Evolutionary conservation across 2,113 vertebrate genomes (phyloP).

Genomic region (Romanogobio albipinnatus): DNA sequence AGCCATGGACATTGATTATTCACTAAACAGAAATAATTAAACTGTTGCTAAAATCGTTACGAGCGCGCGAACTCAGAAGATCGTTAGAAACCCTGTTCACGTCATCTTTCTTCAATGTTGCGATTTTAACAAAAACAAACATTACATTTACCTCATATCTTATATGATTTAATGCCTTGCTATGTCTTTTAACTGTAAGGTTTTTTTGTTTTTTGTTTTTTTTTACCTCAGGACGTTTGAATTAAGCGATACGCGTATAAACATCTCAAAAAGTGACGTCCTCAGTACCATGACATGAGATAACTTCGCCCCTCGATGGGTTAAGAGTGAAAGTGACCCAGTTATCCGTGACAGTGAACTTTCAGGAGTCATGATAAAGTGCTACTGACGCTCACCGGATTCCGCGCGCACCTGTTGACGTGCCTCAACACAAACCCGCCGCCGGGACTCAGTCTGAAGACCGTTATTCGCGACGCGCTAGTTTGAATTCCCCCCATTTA

Average conservation of each 20-base stretch:
- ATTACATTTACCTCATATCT: not conserved
- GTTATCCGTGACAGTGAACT: conserved; percentile 17
- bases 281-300: not conserved
- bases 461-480: not conserved
- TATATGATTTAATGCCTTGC: not conserved
- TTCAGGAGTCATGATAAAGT: not conserved
- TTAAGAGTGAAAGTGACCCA: not conserved
- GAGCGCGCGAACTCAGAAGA: not conserved
- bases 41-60: not conserved
- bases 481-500: not conserved
- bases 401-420: conserved; percentile 20
- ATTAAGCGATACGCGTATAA: not conserved
- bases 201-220: too few relatives aligned
- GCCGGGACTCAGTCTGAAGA: not conserved
- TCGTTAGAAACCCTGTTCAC: not conserved
- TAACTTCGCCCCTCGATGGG: not conserved
- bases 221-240: too few relatives aligned
- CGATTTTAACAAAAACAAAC: not conserved
- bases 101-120: not conserved
- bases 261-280: not conserved
- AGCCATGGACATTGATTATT: not conserved
- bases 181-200: too few relatives aligned
- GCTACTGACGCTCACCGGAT: not conserved
- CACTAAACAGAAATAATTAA: not conserved
- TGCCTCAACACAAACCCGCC: conserved; percentile 1